Base-by-base conservation (phyloP, 1,140 invertebrate species). In the Hormaphis cornu region DNA sequence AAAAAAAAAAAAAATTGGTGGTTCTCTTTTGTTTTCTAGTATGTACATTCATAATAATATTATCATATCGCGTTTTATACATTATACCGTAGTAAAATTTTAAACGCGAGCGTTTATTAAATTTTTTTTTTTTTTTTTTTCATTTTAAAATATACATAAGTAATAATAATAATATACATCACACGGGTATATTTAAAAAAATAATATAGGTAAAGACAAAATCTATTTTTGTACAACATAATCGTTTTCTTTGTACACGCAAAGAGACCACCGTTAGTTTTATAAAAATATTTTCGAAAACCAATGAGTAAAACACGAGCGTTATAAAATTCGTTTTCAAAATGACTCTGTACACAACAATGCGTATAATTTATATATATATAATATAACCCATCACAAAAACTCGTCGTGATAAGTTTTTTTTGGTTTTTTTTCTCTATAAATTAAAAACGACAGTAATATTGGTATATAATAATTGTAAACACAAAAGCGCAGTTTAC, bases 341-440 rank as follows among this genome's bases (percentile, higher is more conserved):
- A 53, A 53, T 53, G 22, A 54, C 50, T n/a, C n/a, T 69, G 66
- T 69, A 69, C 50, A 53, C 50, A 53, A 69, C 66, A 69, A 66
- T 48, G 61, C 42, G 35, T 50, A 58, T 58, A 66, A 30, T n/a
- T n/a, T n/a, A n/a, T n/a, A n/a, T n/a, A n/a, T 58, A 72, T 73
- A 71, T 71, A 70, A 73, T 73, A 73, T 69, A 73, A 73, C 71
- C 69, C 69, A 72, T 72, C 71, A 72, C 69, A 71, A 74, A 74
- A 73, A 58, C 54, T 58, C 54, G 24, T n/a, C 26, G 12, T 58
- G 16, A 16, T 72, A 72, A 61, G 66, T 70, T 69, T 71, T 72
- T 72, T 48, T 61, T 70, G 70, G 70, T 61, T 66, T 53, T 71
- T 72, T 71, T 33, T 71, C 63, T 72, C 56, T 70, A n/a, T 44